Conservation (phyloP, 1,140 invertebrate species). For the Euschistus heros region DNA sequence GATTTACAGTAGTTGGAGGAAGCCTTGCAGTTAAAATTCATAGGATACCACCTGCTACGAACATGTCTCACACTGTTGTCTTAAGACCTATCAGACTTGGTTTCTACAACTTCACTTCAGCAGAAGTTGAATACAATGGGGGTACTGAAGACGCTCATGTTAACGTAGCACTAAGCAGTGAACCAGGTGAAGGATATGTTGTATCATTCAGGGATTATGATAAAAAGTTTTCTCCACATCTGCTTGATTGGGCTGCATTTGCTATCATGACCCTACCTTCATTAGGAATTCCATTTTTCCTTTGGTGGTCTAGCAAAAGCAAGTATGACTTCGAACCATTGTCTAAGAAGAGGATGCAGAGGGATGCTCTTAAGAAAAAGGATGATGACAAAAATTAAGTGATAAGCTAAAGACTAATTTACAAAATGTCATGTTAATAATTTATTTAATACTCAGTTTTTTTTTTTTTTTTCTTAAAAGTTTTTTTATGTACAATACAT, state of each 20-base stretch:
- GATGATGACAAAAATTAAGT: constrained; percentile 10
- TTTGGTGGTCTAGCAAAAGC: constrained; percentile 90
- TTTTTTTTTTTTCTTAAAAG: too few relatives aligned
- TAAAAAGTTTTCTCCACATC: constrained; percentile 94
- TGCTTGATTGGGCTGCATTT: constrained; percentile 93
- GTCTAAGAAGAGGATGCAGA: constrained; percentile 36
- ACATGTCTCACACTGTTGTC: constrained; percentile 88
- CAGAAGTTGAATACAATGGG: constrained; percentile 79
- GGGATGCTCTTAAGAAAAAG: constrained; percentile 9
- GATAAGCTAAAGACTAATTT: too few relatives aligned
- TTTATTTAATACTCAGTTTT: too few relatives aligned
- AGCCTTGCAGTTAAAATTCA: constrained; percentile 73
- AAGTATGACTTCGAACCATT: constrained; percentile 73
- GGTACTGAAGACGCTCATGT: constrained; percentile 59
- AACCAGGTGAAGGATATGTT: constrained; percentile 93
- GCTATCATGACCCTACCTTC: constrained; percentile 93
- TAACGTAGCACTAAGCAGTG: constrained; percentile 80
- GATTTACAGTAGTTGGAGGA: constrained; percentile 78
- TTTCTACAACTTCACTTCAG: constrained; percentile 94
- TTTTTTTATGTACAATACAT: too few relatives aligned
- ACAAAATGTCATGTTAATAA: too few relatives aligned
- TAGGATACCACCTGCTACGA: constrained; percentile 80
- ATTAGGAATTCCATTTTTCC: constrained; percentile 80
- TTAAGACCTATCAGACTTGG: constrained; percentile 81
- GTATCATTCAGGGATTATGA: constrained; percentile 93